These are phyloP conservation scores for Trichopoda pennipes DNA, from an alignment of 2,888 invertebrate genomes.

Conservation along the genomic window DNA sequence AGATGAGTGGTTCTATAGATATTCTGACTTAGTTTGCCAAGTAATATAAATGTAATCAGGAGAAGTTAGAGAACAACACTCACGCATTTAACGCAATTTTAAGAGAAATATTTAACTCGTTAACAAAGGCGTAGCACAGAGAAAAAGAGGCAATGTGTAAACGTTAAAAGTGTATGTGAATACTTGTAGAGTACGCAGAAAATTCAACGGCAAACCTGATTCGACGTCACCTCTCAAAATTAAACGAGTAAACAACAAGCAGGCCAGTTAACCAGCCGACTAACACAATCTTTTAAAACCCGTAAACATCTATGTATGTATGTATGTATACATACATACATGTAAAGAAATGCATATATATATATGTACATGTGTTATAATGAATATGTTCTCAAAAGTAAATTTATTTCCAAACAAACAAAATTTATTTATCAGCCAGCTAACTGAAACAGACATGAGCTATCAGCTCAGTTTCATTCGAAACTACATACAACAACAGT, in stretches of 20 bases:
- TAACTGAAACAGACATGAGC: slow-evolving; percentile 28
- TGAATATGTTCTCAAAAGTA: too few species aligned
- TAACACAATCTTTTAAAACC: slow-evolving; percentile 22
- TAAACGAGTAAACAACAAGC: slow-evolving; percentile 48
- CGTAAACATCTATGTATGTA: too few species aligned
- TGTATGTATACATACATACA: not conserved
- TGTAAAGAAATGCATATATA: too few species aligned
- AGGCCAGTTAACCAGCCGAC: slow-evolving; percentile 62
- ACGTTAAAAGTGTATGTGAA: not conserved
- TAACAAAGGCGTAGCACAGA: slow-evolving; percentile 61
- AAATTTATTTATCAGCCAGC: slow-evolving; percentile 3
- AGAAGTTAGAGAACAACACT: slow-evolving; percentile 72
- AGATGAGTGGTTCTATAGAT: not conserved
- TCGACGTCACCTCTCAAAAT: slow-evolving; percentile 54
- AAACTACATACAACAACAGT: slow-evolving; percentile 60
- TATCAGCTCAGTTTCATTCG: slow-evolving; percentile 52
- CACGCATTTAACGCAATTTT: slow-evolving; percentile 75
- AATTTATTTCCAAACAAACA: too few species aligned
- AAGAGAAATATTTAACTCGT: slow-evolving; percentile 35
- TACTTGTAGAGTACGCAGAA: slow-evolving; percentile 54
- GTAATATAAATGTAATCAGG: slow-evolving; percentile 61
- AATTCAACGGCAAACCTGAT: slow-evolving; percentile 65
- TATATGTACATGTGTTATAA: too few species aligned
- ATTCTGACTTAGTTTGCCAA: slow-evolving; percentile 1
- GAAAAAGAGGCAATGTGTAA: slow-evolving; percentile 34